Percentiles rank a stretch among this genome's conserved stretches.
Evolutionary conservation across 1,140 invertebrate species (phyloP).

Genomic region (Oncopeltus fasciatus): DNA sequence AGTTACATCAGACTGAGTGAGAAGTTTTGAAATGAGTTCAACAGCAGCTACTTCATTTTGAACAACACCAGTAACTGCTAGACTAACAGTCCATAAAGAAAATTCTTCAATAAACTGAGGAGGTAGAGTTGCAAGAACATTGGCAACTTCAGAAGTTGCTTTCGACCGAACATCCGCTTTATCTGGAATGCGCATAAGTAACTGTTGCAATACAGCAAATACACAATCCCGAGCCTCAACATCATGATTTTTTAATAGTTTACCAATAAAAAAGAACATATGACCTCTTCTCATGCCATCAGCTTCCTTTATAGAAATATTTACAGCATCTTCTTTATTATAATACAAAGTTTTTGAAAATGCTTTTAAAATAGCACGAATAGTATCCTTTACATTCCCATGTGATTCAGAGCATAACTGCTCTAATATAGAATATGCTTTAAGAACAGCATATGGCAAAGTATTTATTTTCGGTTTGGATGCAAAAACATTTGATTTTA

Average conservation of each 20-base stretch:
- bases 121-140: conserved; percentile 33
- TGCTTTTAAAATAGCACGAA: conserved; percentile 34
- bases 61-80: conserved; percentile 36
- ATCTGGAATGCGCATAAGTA: conserved; percentile 42
- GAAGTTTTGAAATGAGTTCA: conserved; percentile 38
- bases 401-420: conserved; percentile 34
- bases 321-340: conserved; percentile 28
- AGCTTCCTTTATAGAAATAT: conserved; percentile 30
- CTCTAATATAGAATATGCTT: conserved; percentile 33
- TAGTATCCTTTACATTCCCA: conserved; percentile 32
- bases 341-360: conserved; percentile 35
- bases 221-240: conserved; percentile 30
- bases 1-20: conserved; percentile 27
- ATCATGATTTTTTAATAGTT: conserved; percentile 31
- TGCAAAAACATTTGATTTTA: conserved; percentile 23
- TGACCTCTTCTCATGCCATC: conserved; percentile 33
- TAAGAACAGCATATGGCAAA: conserved; percentile 30
- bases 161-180: conserved; percentile 39
- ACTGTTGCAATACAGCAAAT: conserved; percentile 39
- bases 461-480: conserved; percentile 22
- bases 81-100: conserved; percentile 36
- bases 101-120: conserved; percentile 27
- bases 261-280: conserved; percentile 36
- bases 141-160: conserved; percentile 35
- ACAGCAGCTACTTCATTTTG: conserved; percentile 38